These are phyloP conservation scores for Lepidochrysops patricia DNA, from an alignment of 2,888 invertebrate species.

Conservation along the genomic window DNA sequence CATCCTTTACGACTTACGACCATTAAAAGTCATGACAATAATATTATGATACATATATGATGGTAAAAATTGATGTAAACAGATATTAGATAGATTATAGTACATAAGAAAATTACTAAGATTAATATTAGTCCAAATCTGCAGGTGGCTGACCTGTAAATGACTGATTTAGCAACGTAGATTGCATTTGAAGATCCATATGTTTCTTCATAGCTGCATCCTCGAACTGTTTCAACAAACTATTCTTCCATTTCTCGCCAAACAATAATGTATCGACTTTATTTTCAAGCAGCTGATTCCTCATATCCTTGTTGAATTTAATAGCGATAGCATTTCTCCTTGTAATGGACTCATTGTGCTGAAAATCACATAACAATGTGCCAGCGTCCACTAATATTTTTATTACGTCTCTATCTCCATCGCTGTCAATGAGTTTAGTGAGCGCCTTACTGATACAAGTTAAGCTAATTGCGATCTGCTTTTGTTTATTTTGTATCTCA, in stretches of 20 bases:
- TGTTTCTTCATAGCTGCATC: not conserved
- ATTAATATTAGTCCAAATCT: not conserved
- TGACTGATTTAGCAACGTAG: not conserved
- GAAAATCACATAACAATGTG: not conserved
- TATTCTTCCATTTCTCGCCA: not conserved
- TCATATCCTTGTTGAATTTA: not conserved
- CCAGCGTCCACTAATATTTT: not conserved
- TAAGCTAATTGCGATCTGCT: not conserved
- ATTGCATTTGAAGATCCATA: not conserved
- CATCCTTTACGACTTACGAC: no score
- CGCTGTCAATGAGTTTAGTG: not conserved
- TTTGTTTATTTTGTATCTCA: not conserved
- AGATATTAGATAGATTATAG: no score
- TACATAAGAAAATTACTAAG: no score
- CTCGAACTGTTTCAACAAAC: not conserved
- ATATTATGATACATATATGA: no score
- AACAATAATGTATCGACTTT: not conserved
- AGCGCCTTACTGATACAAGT: not conserved
- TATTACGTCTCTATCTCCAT: not conserved
- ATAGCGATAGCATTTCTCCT: not conserved
- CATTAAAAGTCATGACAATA: no score
- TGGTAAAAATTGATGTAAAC: no score
- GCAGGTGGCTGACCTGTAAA: not conserved
- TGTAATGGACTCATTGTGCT: not conserved
- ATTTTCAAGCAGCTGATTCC: not conserved